Evolutionary conservation across 2,888 invertebrate species (phyloP).

Genomic region (Agrotis clavis): DNA sequence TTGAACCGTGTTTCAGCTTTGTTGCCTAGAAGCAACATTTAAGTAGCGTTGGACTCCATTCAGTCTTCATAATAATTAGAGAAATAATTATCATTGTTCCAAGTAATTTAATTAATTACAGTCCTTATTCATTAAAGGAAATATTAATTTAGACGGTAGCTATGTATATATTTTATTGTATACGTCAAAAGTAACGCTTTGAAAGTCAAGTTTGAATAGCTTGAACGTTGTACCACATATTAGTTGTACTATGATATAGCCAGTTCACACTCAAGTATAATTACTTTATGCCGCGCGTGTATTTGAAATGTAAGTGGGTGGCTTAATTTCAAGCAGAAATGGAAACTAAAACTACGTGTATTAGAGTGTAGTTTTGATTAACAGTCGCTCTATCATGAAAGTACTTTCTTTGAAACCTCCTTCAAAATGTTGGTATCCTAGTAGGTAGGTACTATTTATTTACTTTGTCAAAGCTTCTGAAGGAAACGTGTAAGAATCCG

Average conservation of each 20-base stretch:
- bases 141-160: slow-evolving; percentile 41
- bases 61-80: slow-evolving; percentile 37
- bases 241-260: too few relatives aligned
- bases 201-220: slow-evolving; percentile 36
- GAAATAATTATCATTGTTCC: slow-evolving; percentile 40
- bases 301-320: slow-evolving; percentile 40
- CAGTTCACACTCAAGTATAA: slow-evolving; percentile 35
- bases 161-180: slow-evolving; percentile 32
- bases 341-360: neutral
- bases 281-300: slow-evolving; percentile 36
- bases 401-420: slow-evolving; percentile 13
- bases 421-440: neutral
- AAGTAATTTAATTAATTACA: slow-evolving; percentile 59
- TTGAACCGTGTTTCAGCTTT: slow-evolving; percentile 43
- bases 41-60: slow-evolving; percentile 30
- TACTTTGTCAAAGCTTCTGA: slow-evolving; percentile 13
- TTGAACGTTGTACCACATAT: slow-evolving; percentile 8
- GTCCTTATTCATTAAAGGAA: slow-evolving; percentile 48
- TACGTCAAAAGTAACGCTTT: slow-evolving; percentile 19
- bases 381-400: neutral
- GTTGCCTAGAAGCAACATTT: slow-evolving; percentile 39
- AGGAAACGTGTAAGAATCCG: slow-evolving; percentile 27
- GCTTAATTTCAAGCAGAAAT: slow-evolving; percentile 20
- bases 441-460: neutral
- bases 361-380: neutral